These are phyloP conservation scores for Calosoma granatense DNA, from an alignment of 1,140 invertebrate species.

Conservation along the genomic window DNA sequence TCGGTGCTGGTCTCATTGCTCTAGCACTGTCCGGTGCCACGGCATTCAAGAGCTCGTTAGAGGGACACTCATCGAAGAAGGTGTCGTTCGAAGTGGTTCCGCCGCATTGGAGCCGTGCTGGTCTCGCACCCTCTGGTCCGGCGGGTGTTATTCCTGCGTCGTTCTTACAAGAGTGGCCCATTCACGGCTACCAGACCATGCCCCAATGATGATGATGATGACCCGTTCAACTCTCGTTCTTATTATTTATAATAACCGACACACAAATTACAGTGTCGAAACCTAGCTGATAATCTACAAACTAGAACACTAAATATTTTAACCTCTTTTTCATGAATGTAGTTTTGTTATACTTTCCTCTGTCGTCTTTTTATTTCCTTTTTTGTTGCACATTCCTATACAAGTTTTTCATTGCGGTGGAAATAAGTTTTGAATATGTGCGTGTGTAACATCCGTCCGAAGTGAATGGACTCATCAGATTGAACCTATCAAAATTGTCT, in stretches of 20 bases:
- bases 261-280: conserved; percentile 18
- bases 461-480: conserved; percentile 13
- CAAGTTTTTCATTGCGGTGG: not conserved
- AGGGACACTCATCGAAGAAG: conserved; percentile 30
- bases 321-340: not conserved
- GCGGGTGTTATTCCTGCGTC: not conserved
- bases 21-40: conserved; percentile 46
- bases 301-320: conserved; percentile 10
- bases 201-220: not conserved
- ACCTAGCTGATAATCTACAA: conserved; percentile 18
- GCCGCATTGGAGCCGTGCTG: conserved; percentile 41
- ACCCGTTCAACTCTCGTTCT: not conserved
- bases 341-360: conserved; percentile 11
- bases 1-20: conserved; percentile 50
- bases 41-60: conserved; percentile 39
- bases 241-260: conserved; percentile 13
- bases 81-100: conserved; percentile 40
- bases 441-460: conserved; percentile 7
- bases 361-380: conserved; percentile 16
- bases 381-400: conserved; percentile 15
- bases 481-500: conserved; percentile 1
- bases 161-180: not conserved
- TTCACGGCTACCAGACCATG: conserved; percentile 15
- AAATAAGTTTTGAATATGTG: conserved; percentile 9
- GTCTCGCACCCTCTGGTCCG: conserved; percentile 7